Evolutionary conservation across 2,888 invertebrate species (phyloP).

Genomic region (Orthosia cruda): DNA sequence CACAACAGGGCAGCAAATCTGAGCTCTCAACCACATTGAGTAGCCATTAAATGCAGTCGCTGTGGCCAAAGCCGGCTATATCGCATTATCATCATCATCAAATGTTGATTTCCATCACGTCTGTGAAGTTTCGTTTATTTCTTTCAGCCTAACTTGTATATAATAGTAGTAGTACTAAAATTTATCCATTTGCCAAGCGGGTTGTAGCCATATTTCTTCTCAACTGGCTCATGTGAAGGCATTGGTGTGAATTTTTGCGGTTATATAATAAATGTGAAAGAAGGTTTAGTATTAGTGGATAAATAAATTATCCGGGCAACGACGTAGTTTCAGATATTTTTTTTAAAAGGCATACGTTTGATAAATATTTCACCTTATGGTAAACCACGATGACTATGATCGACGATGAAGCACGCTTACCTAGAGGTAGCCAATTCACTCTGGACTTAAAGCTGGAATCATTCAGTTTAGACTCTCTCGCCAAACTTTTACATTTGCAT

Average conservation of each 20-base stretch:
- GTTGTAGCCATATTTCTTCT: slow-evolving; percentile 13
- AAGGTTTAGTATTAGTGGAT: slow-evolving; percentile 1
- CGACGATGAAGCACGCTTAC: neutral
- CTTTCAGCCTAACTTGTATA: neutral
- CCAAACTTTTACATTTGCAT: no score
- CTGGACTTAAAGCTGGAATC: no score
- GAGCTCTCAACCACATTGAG: no score
- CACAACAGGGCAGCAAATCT: no score
- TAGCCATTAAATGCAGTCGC: no score
- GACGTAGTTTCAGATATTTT: neutral
- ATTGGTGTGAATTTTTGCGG: slow-evolving; percentile 12
- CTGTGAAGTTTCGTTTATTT: no score
- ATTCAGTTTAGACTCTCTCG: no score
- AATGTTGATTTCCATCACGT: no score
- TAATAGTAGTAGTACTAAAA: neutral
- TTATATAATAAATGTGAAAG: neutral
- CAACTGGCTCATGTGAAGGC: slow-evolving; percentile 4
- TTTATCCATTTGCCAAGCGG: slow-evolving; percentile 12
- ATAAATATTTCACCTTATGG: neutral
- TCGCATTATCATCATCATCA: no score
- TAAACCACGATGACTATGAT: no score
- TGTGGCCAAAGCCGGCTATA: no score
- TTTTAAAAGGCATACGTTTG: neutral
- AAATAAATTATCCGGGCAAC: neutral
- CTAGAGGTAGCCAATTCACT: neutral